Percentiles rank a stretch among this genome's conserved stretches.
These are phyloP conservation scores for Zaprionus africanus DNA, from an alignment of 1,140 invertebrate species.

Conservation along the genomic window DNA sequence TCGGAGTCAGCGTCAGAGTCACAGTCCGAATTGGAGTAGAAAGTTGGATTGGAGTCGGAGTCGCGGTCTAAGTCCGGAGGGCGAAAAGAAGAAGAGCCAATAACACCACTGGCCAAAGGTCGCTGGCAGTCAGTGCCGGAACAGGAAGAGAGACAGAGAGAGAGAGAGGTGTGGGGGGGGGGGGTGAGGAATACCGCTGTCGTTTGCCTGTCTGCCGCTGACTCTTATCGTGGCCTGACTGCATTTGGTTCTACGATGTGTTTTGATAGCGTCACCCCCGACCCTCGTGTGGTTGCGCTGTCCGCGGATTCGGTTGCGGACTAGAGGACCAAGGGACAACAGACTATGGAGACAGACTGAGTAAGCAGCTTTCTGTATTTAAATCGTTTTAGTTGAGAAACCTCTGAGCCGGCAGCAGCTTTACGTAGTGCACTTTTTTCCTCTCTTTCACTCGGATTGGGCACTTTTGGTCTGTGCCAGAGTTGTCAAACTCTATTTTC, in stretches of 20 bases:
- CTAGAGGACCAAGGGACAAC: background rate
- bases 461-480: background rate
- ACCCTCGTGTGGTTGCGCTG: background rate
- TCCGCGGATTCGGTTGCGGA: conserved; percentile 6
- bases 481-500: conserved; percentile 7
- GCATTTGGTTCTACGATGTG: background rate
- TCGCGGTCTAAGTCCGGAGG: background rate
- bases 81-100: background rate
- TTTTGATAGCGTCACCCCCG: background rate
- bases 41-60: background rate
- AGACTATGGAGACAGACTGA: background rate
- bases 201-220: conserved; percentile 1
- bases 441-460: background rate
- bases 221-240: background rate
- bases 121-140: background rate
- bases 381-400: conserved; percentile 13
- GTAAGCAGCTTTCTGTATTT: conserved; percentile 12
- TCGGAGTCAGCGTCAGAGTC: background rate
- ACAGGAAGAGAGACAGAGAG: background rate
- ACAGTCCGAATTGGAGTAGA: background rate
- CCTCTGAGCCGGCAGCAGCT: conserved; percentile 2
- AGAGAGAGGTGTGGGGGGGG: background rate
- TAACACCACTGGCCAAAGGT: conserved; percentile 2
- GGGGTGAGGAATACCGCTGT: background rate
- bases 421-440: background rate